Evolutionary conservation across 2,113 vertebrate genomes (phyloP), one percentile per base, ranked within the genome.

Genomic region (Astatotilapia flaviijosephi): DNA sequence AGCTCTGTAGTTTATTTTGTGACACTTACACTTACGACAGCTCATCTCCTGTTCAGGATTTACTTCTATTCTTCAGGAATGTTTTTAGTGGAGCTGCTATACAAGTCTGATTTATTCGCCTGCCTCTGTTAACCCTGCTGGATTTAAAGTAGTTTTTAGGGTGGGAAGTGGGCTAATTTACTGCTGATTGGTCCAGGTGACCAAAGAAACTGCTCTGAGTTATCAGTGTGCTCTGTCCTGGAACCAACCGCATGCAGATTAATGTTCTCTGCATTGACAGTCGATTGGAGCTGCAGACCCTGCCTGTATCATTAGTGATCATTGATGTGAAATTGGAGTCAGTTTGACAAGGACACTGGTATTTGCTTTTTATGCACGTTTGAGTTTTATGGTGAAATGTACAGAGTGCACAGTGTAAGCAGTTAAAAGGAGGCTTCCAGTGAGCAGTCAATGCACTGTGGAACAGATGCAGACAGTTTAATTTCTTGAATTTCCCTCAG

Each of bases 51-150:
- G 33, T 21, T 37, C 0, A 65, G 19, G 60, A 35, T 65, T 65
- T 37, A 37, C 19, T 37, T 37, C 60, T 65, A 65, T 1, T 37
- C 6, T n/a, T n/a, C 33, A n/a, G 60, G 6, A 37, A 65, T 37
- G 19, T 37, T 65, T 65, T 37, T 37, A 1, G 33, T 65, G 3
- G 19, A 40, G 1, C 33, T 65, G 60, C 4, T 40, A 21, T 70
- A 42, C 2, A 42, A 1, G n/a, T 40, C 12, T 70, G 6, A 42
- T 70, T 70, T 23, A 21, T 21, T 42, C 1, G 0, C 0, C n/a
- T 40, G 0, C n/a, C 35, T 14, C 11, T 40, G 1, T 40, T 0
- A 70, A 40, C n/a, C 10, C 33, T 21, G 35, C 33, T 68, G 35
- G 62, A 55, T 65, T 35, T 19, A 58, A 58, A 58, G 2, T 58